These are phyloP conservation scores for Platerodrilus igneus DNA, from an alignment of 2,888 invertebrate genomes.

Conservation along the genomic window DNA sequence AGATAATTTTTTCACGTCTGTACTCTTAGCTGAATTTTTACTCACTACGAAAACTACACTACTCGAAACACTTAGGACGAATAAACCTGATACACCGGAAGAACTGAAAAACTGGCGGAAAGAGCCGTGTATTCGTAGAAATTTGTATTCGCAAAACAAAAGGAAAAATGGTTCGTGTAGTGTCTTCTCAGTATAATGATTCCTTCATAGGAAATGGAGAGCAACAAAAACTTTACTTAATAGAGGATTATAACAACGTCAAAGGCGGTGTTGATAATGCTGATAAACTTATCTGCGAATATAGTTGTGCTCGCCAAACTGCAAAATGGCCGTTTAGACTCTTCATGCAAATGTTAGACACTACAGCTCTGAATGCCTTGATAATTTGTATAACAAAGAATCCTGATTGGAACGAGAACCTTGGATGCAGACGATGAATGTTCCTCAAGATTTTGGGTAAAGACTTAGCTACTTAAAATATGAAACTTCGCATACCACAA, in stretches of 20 bases:
- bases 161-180: slow-evolving; percentile 6
- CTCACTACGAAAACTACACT: slow-evolving; percentile 27
- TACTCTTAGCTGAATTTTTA: slow-evolving; percentile 23
- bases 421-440: not conserved
- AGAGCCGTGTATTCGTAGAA: slow-evolving; percentile 10
- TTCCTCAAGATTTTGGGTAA: too few relatives aligned
- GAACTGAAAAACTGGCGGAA: slow-evolving; percentile 3
- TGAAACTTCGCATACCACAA: not conserved
- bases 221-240: slow-evolving; percentile 5
- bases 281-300: slow-evolving; percentile 11
- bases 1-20: slow-evolving; percentile 29
- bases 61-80: slow-evolving; percentile 26
- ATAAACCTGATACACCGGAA: slow-evolving; percentile 18
- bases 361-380: too few relatives aligned
- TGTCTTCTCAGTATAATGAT: slow-evolving; percentile 6
- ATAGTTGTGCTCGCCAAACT: slow-evolving; percentile 10
- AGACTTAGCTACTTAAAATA: too few relatives aligned
- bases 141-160: slow-evolving; percentile 11
- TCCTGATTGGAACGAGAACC: not conserved
- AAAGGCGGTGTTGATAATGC: slow-evolving; percentile 13
- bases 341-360: too few relatives aligned
- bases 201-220: not conserved
- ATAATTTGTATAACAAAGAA: not conserved
- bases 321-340: slow-evolving; percentile 10
- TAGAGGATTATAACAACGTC: slow-evolving; percentile 8